These are phyloP conservation scores for Pasiphila rectangulata DNA, from an alignment of 2,888 invertebrate species.

Conservation along the genomic window DNA sequence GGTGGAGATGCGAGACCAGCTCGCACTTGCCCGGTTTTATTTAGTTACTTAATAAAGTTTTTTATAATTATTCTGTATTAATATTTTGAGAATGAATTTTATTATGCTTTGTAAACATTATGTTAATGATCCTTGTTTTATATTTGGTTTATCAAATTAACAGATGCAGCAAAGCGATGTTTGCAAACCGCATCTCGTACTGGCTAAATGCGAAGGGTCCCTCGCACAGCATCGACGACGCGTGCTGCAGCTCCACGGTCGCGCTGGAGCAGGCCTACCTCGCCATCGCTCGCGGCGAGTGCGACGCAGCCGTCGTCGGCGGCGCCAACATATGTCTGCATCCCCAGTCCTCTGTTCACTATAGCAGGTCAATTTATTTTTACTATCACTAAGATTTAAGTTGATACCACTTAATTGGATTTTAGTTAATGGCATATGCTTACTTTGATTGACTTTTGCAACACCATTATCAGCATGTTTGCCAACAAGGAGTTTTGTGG, in stretches of 20 bases:
- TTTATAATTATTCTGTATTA: too few species aligned
- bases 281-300: conserved; percentile 47
- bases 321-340: conserved; percentile 53
- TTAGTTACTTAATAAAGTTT: too few species aligned
- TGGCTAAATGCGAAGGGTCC: conserved; percentile 56
- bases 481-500: too few species aligned
- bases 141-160: not conserved
- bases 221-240: conserved; percentile 45
- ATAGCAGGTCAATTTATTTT: conserved; percentile 32
- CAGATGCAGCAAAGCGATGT: conserved; percentile 49
- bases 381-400: too few species aligned
- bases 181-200: conserved; percentile 56
- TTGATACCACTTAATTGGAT: too few species aligned
- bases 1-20: too few species aligned
- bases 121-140: not conserved
- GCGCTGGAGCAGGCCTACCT: conserved; percentile 48
- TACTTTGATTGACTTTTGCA: too few species aligned
- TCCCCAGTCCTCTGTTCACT: conserved; percentile 59
- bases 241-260: conserved; percentile 43
- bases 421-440: too few species aligned
- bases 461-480: too few species aligned
- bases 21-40: too few species aligned
- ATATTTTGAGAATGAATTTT: too few species aligned
- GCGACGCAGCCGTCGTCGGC: conserved; percentile 79
- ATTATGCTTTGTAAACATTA: not conserved